Percentiles rank a stretch among this genome's conserved stretches.
phyloP scores from a whole-genome alignment of 2,113 vertebrate genomes.

The Perccottus glenii region DNA sequence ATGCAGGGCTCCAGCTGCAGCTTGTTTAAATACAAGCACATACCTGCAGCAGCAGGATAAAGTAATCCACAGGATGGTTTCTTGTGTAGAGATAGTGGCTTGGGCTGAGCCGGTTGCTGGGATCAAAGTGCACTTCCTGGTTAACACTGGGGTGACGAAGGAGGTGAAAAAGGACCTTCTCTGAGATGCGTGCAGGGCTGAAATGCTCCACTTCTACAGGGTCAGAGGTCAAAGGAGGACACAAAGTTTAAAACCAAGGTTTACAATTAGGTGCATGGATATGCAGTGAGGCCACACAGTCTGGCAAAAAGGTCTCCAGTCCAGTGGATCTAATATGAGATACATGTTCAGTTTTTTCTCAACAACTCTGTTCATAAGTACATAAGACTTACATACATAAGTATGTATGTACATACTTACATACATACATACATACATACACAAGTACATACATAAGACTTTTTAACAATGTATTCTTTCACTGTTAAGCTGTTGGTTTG shows the following conservation, averaged over 20 bases:
- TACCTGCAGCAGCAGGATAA: conserved; percentile 92
- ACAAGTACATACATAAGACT: no score
- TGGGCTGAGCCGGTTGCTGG: conserved; percentile 80
- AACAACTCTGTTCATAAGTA: no score
- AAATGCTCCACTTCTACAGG: conserved; percentile 89
- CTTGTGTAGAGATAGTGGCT: conserved; percentile 90
- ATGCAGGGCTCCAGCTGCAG: no score
- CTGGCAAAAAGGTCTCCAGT: background rate
- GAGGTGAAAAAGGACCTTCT: conserved; percentile 89
- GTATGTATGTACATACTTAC: no score
- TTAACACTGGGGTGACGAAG: conserved; percentile 90
- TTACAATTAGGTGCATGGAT: no score
- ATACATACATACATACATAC: no score
- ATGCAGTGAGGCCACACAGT: background rate
- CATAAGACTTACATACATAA: no score
- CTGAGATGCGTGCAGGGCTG: conserved; percentile 83
- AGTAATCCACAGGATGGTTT: conserved; percentile 90
- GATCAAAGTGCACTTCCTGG: conserved; percentile 90
- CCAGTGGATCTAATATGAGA: no score
- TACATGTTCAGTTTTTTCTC: no score
- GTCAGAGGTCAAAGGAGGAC: conserved; percentile 16
- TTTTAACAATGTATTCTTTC: no score
- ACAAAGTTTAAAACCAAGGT: background rate
- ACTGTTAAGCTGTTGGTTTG: no score
- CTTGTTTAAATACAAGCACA: background rate